Evolutionary conservation across 2,888 invertebrate genomes (phyloP), one percentile per base, ranked within the genome.

Genomic region (Marasmarcha lunaedactyla): DNA sequence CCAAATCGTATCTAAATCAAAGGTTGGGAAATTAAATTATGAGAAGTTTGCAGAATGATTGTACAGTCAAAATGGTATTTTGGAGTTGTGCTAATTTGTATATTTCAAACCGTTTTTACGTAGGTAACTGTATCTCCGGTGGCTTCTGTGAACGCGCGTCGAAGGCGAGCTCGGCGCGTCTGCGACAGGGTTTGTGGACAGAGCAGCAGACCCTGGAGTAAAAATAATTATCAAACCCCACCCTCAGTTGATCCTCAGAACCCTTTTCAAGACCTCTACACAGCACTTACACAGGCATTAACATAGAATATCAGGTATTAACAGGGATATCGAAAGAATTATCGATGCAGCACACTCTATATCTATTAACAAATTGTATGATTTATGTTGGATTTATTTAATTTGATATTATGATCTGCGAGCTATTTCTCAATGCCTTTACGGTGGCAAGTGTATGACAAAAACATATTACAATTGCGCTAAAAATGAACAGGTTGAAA

Each of bases 151-250:
- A 93, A 92, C 69, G 94, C 94, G 71, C 94, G 89, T 79, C 93
- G 89, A 81, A 94, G 89, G 67, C 91, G 89, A 71, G 91, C 89
- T 64, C 93, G 89, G 69, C 94, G 90, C 69, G 90, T 90, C 87
- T 93, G 93, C 85, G 93, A 90, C 89, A 94, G 89, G 76, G 93
- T 93, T 85, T 92, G 91, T 68, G 94, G 93, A 85, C 92, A 93
- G 86, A 93, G 92, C 79, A 94, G 90, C 85, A 93, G 90, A 71
- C 92, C 39, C 89, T 92, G 90, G 63, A 69, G 77, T 25, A 25
- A 25, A 25, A 25, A 25, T 9, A 25, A 25, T 9, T 6, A 25
- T 25, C 25, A 25, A 25, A 25, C 9, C 25, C 49, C 34, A 40
- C 41, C n/a, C n/a, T 44, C 42, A 55, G 62, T 70, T 71, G 69